A percentile compares a stretch with the other conserved stretches of the same genome.
phyloP scores from a whole-genome alignment of 2,888 invertebrate species.

The Drosophila siamana region DNA sequence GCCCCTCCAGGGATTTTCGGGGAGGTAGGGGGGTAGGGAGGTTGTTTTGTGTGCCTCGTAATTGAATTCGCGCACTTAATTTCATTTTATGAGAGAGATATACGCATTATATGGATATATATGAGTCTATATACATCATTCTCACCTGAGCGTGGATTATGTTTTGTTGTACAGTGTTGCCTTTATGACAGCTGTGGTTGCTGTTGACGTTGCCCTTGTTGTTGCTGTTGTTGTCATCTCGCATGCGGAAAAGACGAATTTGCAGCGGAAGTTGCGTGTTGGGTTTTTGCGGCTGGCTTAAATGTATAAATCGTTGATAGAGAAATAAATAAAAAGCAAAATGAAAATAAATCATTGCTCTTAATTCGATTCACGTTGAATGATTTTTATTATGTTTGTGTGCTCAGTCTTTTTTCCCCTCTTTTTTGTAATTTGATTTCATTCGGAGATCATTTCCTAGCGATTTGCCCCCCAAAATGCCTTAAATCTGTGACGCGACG shows the following conservation, averaged over 20 bases:
- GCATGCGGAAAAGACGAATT: conserved; percentile 73
- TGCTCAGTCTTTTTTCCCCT: too few species aligned
- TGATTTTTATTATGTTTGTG: conserved; percentile 51
- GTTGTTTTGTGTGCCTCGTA: conserved; percentile 47
- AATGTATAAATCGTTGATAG: conserved; percentile 18
- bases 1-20: not conserved
- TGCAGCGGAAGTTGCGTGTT: conserved; percentile 76
- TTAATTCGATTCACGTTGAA: conserved; percentile 63
- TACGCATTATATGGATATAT: not conserved
- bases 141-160: conserved; percentile 60
- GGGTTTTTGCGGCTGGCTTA: conserved; percentile 14
- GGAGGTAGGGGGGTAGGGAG: not conserved
- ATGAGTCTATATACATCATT: conserved; percentile 34
- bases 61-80: conserved; percentile 65
- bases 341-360: conserved; percentile 60
- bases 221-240: conserved; percentile 23
- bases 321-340: conserved; percentile 17
- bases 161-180: not conserved
- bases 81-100: conserved; percentile 33
- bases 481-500: conserved; percentile 7
- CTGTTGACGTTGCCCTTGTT: conserved; percentile 16
- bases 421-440: conserved; percentile 33
- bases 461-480: conserved; percentile 12
- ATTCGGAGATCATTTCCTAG: conserved; percentile 44
- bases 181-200: not conserved